Conservation (phyloP, 2,113 vertebrate species). For the Dipodomys ordii region DNA sequence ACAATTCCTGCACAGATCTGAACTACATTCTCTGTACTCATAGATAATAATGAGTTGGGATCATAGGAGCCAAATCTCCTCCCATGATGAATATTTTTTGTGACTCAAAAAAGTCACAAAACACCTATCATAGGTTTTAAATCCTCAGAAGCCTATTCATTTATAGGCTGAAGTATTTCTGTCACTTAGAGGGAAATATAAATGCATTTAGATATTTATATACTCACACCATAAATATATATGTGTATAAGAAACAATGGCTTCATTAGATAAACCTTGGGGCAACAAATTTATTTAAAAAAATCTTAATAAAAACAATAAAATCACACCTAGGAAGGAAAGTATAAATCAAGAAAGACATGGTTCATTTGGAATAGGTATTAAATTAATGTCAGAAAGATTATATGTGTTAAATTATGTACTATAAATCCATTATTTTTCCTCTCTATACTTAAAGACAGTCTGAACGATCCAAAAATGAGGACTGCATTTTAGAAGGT, state of each 20-base stretch:
- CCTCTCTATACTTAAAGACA: not conserved
- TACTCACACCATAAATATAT: too few species aligned
- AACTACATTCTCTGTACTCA: accelerated
- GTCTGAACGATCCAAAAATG: not conserved
- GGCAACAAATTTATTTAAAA: not conserved
- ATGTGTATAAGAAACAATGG: not conserved
- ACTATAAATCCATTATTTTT: not conserved
- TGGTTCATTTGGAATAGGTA: not conserved
- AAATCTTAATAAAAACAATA: not conserved
- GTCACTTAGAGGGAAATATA: not conserved
- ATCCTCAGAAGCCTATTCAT: not conserved
- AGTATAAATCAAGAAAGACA: not conserved
- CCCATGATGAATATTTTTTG: not conserved
- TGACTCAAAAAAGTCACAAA: not conserved
- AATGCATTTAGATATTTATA: too few species aligned
- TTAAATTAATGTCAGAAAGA: not conserved
- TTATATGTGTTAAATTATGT: not conserved
- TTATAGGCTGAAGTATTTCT: not conserved
- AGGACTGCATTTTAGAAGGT: slow-evolving; percentile 14
- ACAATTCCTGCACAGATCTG: not conserved
- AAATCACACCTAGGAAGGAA: not conserved
- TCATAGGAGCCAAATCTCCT: accelerated
- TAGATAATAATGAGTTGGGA: too few species aligned
- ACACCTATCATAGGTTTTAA: not conserved
- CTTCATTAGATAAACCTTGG: not conserved